These are phyloP conservation scores for Antheraea yamamai DNA, from an alignment of 2,888 invertebrate genomes.

Conservation along the genomic window DNA sequence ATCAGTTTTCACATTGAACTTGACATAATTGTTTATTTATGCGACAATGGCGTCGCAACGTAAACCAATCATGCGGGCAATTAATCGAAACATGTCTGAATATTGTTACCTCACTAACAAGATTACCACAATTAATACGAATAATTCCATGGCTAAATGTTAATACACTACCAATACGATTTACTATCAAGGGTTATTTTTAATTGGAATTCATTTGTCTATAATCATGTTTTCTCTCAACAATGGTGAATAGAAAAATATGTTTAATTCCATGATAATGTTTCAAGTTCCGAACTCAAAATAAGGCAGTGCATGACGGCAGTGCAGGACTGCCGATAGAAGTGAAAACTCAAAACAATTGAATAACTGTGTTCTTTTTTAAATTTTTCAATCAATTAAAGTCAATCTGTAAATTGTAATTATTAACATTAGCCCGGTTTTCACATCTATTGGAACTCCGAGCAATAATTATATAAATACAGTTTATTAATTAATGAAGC, in stretches of 20 bases:
- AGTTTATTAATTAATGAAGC: no score
- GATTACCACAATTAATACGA: conserved; percentile 1
- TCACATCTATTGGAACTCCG: no score
- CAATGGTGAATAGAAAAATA: not conserved
- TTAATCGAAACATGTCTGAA: conserved; percentile 43
- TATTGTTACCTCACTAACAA: not conserved
- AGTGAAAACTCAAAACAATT: no score
- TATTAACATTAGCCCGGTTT: no score
- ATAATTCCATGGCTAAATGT: not conserved
- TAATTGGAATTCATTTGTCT: not conserved
- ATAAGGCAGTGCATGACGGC: not conserved
- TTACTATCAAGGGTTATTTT: not conserved
- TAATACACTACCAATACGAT: not conserved
- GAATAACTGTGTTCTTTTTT: no score
- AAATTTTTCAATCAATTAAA: no score
- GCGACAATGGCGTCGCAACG: conserved; percentile 57
- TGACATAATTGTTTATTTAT: conserved; percentile 68
- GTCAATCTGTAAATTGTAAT: no score
- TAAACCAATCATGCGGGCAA: conserved; percentile 68
- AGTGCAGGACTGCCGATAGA: no score
- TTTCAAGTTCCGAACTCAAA: not conserved
- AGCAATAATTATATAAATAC: no score
- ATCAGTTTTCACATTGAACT: conserved; percentile 53
- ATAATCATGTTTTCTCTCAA: not conserved
- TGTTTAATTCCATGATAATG: not conserved